Conservation (phyloP, 2,888 invertebrate species). For the Lasioglossum pauxillum region DNA sequence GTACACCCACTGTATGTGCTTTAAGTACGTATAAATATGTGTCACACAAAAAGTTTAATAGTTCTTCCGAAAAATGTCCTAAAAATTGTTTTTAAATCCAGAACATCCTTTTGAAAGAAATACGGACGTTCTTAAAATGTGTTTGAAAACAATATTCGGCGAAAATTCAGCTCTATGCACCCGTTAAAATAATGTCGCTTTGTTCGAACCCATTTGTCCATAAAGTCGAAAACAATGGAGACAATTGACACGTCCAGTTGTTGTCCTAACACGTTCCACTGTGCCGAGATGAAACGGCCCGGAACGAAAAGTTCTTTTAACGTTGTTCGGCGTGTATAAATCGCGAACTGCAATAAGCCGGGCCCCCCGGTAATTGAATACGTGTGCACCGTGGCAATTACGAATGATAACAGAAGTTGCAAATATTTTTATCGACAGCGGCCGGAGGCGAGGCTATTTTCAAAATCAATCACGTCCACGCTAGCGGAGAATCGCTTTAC, state of each 20-base stretch:
- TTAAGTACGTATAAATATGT: too few relatives aligned
- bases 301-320: not conserved
- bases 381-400: conserved; percentile 4
- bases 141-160: not conserved
- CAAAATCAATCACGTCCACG: conserved; percentile 55
- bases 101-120: too few relatives aligned
- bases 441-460: conserved; percentile 19
- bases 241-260: not conserved
- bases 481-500: conserved; percentile 26
- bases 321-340: not conserved
- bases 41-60: too few relatives aligned
- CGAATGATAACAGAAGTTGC: conserved; percentile 25
- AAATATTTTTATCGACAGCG: conserved; percentile 40
- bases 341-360: conserved; percentile 17
- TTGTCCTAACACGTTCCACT: not conserved
- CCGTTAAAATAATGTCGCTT: not conserved
- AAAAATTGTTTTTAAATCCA: not conserved
- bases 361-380: conserved; percentile 9
- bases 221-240: not conserved
- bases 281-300: not conserved
- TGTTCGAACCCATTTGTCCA: not conserved
- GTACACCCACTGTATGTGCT: too few relatives aligned
- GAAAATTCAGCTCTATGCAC: not conserved
- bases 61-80: not conserved
- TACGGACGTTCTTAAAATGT: too few relatives aligned